Conservation (phyloP, 1,140 invertebrate genomes). For the Hycleus phaleratus region DNA sequence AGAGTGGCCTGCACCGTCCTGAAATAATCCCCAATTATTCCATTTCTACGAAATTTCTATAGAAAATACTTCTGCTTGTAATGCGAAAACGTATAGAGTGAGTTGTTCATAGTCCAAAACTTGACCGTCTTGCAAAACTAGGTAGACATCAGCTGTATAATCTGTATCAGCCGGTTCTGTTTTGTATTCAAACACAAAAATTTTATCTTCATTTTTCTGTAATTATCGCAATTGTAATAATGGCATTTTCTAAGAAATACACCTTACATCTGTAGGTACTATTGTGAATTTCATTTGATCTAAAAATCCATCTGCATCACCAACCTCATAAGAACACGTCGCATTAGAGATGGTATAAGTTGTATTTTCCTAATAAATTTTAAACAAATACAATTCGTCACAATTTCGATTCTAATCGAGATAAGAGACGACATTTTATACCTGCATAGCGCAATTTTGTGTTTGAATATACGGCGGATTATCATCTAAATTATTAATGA, state of each 20-base stretch:
- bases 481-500: no score
- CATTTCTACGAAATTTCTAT: neutral
- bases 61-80: constrained; percentile 2
- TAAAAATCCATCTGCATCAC: constrained; percentile 2
- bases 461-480: no score
- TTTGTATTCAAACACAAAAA: neutral
- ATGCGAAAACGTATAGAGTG: neutral
- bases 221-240: neutral
- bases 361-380: neutral
- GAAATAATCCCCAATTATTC: neutral
- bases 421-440: no score
- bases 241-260: neutral
- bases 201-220: neutral
- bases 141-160: neutral
- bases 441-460: no score
- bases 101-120: neutral
- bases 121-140: neutral
- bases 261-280: neutral
- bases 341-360: neutral
- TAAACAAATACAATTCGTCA: no score
- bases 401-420: no score
- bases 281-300: neutral
- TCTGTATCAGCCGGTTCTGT: neutral
- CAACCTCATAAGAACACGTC: neutral
- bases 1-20: constrained; percentile 2